These are phyloP conservation scores for Sapayoa aenigma DNA, from an alignment of 2,113 vertebrate genomes.

Conservation along the genomic window DNA sequence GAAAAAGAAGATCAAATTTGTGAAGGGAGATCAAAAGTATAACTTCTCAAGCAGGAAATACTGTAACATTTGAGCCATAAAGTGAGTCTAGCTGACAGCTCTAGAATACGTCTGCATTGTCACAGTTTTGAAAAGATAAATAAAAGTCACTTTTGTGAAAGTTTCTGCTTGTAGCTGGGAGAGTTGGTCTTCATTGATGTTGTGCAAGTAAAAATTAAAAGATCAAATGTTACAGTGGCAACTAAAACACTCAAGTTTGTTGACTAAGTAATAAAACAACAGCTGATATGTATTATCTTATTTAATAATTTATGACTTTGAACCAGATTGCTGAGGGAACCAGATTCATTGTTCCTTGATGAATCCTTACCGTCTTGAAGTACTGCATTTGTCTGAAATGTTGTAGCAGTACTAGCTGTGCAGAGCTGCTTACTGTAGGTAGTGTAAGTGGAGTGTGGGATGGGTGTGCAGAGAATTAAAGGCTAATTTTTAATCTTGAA, in stretches of 20 bases:
- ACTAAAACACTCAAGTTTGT: neutral
- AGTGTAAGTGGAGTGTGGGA: neutral
- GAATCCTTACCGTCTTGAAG: neutral
- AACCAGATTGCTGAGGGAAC: neutral
- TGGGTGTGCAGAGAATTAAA: neutral
- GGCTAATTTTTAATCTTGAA: neutral
- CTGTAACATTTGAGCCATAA: neutral
- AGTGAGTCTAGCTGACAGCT: neutral
- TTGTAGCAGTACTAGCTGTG: neutral
- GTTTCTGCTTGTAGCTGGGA: neutral
- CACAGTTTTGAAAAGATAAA: neutral
- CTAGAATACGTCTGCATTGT: neutral
- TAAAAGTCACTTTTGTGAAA: neutral
- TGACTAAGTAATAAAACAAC: neutral
- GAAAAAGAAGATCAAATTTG: neutral
- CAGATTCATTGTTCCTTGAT: neutral
- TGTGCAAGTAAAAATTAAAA: neutral
- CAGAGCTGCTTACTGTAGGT: neutral
- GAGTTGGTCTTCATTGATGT: neutral
- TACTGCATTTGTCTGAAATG: neutral
- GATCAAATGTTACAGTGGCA: neutral
- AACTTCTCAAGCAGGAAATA: neutral
- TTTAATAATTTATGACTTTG: neutral
- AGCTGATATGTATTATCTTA: neutral
- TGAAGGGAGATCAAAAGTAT: neutral